Evolutionary conservation across 2,888 invertebrate genomes (phyloP).

Genomic region (Tricholauxania praeusta): DNA sequence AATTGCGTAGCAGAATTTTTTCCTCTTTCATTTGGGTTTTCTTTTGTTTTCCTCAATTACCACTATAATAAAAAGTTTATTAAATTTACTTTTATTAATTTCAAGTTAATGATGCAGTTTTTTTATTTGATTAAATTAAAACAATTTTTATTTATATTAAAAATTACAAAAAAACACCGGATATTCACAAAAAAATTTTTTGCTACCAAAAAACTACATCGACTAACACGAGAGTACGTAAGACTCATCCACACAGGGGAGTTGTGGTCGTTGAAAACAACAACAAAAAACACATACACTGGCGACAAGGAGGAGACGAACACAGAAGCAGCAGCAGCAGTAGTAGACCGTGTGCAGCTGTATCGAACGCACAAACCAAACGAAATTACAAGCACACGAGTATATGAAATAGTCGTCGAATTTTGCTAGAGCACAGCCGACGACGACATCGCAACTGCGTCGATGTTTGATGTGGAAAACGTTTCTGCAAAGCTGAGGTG

Average conservation of each 20-base stretch:
- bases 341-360: constrained; percentile 43
- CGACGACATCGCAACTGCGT: background rate
- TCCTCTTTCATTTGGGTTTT: background rate
- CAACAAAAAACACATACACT: constrained; percentile 17
- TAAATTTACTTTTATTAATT: constrained; percentile 21
- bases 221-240: no score
- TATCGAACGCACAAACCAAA: constrained; percentile 49
- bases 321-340: constrained; percentile 18
- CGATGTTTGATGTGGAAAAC: constrained; percentile 31
- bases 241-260: background rate
- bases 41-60: background rate
- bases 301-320: background rate
- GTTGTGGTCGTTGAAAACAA: constrained; percentile 3
- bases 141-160: constrained; percentile 6
- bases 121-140: constrained; percentile 4
- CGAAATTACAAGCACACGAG: constrained; percentile 43
- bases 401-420: constrained; percentile 37
- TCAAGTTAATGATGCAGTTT: no score
- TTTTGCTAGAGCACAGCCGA: background rate
- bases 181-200: constrained; percentile 16
- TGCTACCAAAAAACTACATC: background rate
- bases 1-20: constrained; percentile 40
- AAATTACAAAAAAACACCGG: constrained; percentile 14
- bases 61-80: constrained; percentile 12
- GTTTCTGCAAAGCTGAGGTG: background rate